Conservation (phyloP, 2,113 vertebrate genomes). For the Ochotona curzoniae region DNA sequence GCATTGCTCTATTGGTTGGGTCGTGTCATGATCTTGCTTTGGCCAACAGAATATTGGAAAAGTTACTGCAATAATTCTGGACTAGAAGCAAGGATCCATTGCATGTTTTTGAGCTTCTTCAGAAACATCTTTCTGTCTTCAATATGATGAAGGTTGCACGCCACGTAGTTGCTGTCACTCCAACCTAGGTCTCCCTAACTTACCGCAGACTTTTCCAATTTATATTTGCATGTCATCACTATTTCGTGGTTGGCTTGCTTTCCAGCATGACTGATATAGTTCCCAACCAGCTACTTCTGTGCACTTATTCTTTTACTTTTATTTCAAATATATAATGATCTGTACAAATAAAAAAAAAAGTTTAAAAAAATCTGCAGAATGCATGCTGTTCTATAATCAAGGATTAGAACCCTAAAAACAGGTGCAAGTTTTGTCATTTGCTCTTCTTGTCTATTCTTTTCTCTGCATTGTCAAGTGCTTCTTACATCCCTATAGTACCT, state of each 20-base stretch:
- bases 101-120: not conserved
- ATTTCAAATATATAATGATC: not conserved
- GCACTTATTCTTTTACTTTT: not conserved
- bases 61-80: not conserved
- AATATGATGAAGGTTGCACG: not conserved
- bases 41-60: accelerated
- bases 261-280: not conserved
- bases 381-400: not conserved
- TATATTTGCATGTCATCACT: not conserved
- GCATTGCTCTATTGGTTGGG: not conserved
- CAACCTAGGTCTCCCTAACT: not conserved
- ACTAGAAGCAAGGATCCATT: not conserved
- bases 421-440: not conserved
- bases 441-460: not conserved
- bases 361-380: not conserved
- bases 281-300: not conserved
- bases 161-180: not conserved
- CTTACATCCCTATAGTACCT: not conserved
- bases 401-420: not conserved
- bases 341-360: not conserved
- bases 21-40: not conserved
- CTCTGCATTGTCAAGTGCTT: not conserved
- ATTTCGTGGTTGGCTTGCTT: not conserved
- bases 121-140: not conserved
- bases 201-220: not conserved